Evolutionary conservation across 2,113 vertebrate genomes (phyloP), one percentile per base, ranked within the genome.

Genomic region (Cettia cetti): DNA sequence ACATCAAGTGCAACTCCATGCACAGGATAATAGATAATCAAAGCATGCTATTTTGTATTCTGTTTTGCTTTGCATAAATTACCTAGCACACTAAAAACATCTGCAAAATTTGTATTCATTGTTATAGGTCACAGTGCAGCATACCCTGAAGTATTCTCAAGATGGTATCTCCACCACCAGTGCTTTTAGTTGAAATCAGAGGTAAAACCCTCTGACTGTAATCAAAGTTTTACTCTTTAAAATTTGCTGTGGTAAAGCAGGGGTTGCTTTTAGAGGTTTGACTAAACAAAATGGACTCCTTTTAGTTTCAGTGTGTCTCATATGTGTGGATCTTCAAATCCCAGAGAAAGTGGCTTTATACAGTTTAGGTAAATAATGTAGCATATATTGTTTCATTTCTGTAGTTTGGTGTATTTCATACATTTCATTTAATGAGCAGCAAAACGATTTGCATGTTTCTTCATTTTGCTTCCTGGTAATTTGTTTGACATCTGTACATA

Each of bases 401-500:
- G 28, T 66, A 37, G 40, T 53, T 47, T 71, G 44, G 23, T 33
- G 2, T 71, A 30, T 87, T 70, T 71, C 31, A 39, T 82, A 20
- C 18, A 30, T 91, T 79, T 91, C 1, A 2, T 82, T 85, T 79
- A 85, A 92, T 74, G 66, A 87, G 39, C 31, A 71, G 30, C 15
- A 39, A 37, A 79, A 69, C 45, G 5, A 60, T 87, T n/a, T 82
- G 21, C 28, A 49, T 40, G 35, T 87, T 95, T 77, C 15, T 78
- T 81, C 52, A 60, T 84, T 95, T 76, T 90, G 26, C 77, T 53
- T 85, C 66, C 39, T 84, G 24, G 33, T 75, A 47, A 92, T 94
- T 87, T 79, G 40, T 95, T 91, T 95, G 83, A 72, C 89, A 91
- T 76, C 63, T 76, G 35, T 84, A 40, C 40, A 13, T 49, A 72